Evolutionary conservation across 2,888 invertebrate species (phyloP), one percentile per base, ranked within the genome.

Genomic region (Spodoptera picta): DNA sequence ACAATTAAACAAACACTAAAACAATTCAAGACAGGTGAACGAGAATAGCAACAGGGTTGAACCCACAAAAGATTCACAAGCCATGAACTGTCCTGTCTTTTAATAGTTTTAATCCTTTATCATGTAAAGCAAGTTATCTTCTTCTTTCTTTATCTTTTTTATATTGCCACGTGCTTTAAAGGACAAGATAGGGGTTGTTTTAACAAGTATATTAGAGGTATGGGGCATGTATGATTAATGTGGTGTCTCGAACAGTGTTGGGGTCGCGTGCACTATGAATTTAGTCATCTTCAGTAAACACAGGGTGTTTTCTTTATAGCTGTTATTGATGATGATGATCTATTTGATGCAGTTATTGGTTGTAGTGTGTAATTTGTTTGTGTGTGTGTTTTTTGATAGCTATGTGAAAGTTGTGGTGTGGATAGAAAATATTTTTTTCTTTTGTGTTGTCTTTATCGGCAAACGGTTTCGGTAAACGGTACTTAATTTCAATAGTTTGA

Each of bases 121-220:
- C 74, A 94, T 93, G 92, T 83, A 88, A 93, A 94, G 88, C 87
- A 7, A 88, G 90, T 92, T 92, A 93, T 93, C 93, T 89, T 87
- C 83, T 80, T 82, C 73, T 80, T 81, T 77, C 83, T 85, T 86
- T 85, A 89, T 82, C 65, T 82, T 92, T 92, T 92, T 92, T 92
- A 70, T 66, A 60, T 47, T 48, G 86, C 77, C 86, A 86, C 86
- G 86, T 83, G 86, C 83, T 82, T 81, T 77, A 82, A 89, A 86
- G 90, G 92, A 92, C 91, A 89, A 94, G 94, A 93, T 90, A 94
- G 89, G 90, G 94, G 94, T 92, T 93, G 93, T 93, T 93, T 91
- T 92, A 93, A 94, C 94, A 93, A 92, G 88, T 92, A 90, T 93
- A 94, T 94, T 94, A 94, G 67, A 60, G 90, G 83, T 88, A 92